These are phyloP conservation scores for Bradypus variegatus DNA, from an alignment of 2,797 vertebrate genomes.

Conservation along the genomic window DNA sequence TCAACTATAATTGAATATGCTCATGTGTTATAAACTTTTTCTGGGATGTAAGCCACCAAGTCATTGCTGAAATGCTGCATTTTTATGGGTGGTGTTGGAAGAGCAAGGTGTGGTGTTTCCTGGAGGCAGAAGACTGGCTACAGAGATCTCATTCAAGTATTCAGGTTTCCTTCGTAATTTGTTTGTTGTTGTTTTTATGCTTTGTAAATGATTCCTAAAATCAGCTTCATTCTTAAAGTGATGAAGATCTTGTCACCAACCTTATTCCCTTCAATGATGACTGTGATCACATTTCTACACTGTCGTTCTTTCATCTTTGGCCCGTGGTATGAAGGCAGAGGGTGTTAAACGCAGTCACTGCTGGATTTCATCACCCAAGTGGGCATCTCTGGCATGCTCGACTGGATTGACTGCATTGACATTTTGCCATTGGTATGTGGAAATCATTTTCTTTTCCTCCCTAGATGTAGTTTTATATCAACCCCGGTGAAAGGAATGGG, in stretches of 20 bases:
- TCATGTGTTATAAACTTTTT: neutral
- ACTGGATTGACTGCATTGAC: neutral
- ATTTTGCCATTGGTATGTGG: conserved; percentile 1
- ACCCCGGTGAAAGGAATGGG: conserved; percentile 51
- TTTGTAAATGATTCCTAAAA: neutral
- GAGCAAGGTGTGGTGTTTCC: neutral
- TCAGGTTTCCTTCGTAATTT: neutral
- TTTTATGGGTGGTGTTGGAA: neutral
- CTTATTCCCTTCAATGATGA: neutral
- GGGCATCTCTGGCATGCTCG: neutral
- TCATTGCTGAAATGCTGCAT: neutral
- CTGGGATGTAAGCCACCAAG: neutral
- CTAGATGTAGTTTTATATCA: conserved; percentile 2
- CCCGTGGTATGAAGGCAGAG: neutral
- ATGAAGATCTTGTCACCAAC: neutral
- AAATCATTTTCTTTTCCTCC: conserved; percentile 32
- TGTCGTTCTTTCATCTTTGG: neutral
- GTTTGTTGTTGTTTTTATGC: neutral
- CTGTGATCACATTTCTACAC: neutral
- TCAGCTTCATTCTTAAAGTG: conserved; percentile 17
- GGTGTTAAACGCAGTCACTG: neutral
- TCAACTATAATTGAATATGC: neutral
- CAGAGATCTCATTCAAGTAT: neutral
- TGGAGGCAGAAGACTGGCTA: neutral
- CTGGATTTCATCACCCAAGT: neutral